Base-by-base conservation (phyloP, 2,888 invertebrate species). In the Platynereis dumerilii region DNA sequence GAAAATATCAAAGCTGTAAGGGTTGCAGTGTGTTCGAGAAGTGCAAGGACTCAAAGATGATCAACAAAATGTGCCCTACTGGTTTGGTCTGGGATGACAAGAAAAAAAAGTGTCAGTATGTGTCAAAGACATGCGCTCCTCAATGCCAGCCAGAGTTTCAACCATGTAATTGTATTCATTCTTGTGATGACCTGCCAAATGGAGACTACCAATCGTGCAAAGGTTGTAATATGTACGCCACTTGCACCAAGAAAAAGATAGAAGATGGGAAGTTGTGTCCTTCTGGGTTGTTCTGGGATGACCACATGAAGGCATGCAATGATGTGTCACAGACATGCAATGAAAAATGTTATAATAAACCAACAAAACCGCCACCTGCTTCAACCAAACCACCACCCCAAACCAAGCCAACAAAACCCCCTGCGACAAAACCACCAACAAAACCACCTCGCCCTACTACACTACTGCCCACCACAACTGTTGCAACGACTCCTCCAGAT, bases 11-110 rank as follows among this genome's bases (percentile, higher is more conserved):
- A 42, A 67, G 69, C 2, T 76, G 76, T 57, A 62, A 44, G 17
- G 74, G 73, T 2, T 76, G 76, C 61, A 64, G 70, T 44, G 67
- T 68, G n/a, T 76, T 72, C 56, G 62, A 70, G 1, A 75, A 74
- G 12, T 76, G 76, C 61, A 70, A 71, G 17, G 63, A 63, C 0
- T 74, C 73, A 53, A 72, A 72, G 0, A 53, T 69, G 17, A 52
- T 52, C 20, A 52, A 60, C 34, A 42, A 52, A n/a, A 29, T 52
- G 22, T 60, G 60, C 20, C 60, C 60, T 12, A 52, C 3, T n/a
- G 12, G 22, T 5, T 7, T 52, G 3, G 17, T 20, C 15, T 60
- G 60, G 60, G 60, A 60, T 26, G 53, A 60, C 34, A 24, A 17
- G 1, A 45, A 52, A 17, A 60, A 60, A 24, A 42, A 52, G 5